A percentile compares a stretch with the other conserved stretches of the same genome.
phyloP scores from a whole-genome alignment of 1,140 invertebrate genomes.

The Eriocheir sinensis region DNA sequence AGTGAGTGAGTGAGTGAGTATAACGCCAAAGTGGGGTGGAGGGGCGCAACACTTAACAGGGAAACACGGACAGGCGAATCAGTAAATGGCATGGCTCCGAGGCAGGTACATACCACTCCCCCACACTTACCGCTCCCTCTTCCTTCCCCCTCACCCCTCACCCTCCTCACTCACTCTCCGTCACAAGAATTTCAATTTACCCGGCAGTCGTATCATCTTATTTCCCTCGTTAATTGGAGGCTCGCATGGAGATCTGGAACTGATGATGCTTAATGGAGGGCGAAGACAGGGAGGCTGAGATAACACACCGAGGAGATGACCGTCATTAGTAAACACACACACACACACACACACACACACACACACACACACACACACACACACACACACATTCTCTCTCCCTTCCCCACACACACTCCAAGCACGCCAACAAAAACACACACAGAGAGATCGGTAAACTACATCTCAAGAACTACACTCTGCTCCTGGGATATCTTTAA shows the following conservation, averaged over 20 bases:
- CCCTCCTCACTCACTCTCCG: neutral
- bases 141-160: too few species aligned
- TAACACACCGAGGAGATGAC: neutral
- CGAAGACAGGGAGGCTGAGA: neutral
- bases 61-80: neutral
- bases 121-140: too few species aligned
- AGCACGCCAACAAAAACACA: too few species aligned
- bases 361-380: constrained; percentile 8
- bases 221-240: neutral
- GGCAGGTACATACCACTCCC: neutral
- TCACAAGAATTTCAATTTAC: neutral
- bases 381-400: too few species aligned
- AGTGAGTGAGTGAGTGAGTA: neutral
- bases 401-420: neutral
- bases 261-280: neutral
- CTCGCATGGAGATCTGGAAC: neutral
- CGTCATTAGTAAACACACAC: neutral
- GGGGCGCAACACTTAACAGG: neutral
- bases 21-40: too few species aligned
- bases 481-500: too few species aligned
- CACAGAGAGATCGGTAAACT: neutral
- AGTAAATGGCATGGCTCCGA: constrained; percentile 1
- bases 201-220: neutral
- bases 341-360: neutral
- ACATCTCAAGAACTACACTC: too few species aligned